Conservation (phyloP, 2,113 vertebrate species). For the Carassius gibelio region DNA sequence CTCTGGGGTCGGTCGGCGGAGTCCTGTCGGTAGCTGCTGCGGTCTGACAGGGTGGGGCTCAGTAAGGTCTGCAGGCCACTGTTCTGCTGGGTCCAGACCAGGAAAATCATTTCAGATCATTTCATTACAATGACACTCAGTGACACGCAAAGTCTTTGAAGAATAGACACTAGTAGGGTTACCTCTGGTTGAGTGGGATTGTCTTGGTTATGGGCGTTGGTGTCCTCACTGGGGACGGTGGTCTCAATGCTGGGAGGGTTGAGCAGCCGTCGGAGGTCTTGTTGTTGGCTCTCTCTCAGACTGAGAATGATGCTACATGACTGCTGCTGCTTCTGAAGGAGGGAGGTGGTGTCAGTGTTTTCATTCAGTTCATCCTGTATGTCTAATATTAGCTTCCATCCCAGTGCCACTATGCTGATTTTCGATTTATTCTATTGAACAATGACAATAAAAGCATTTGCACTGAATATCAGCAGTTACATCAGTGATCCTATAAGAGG, state of each 20-base stretch:
- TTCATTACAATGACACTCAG: background rate
- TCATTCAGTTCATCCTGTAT: background rate
- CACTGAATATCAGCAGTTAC: background rate
- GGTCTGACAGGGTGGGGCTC: slow-evolving; percentile 93
- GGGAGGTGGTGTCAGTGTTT: background rate
- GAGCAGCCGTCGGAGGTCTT: slow-evolving; percentile 90
- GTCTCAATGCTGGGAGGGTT: slow-evolving; percentile 97
- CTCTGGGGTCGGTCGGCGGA: slow-evolving; percentile 89
- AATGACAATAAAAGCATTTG: background rate
- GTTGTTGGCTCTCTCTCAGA: slow-evolving; percentile 92
- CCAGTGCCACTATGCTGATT: background rate
- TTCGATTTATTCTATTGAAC: background rate
- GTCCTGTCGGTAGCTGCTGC: slow-evolving; percentile 89
- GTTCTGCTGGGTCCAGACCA: slow-evolving; percentile 69
- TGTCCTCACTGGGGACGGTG: slow-evolving; percentile 92
- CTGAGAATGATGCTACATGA: slow-evolving; percentile 97
- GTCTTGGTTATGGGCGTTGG: slow-evolving; percentile 84
- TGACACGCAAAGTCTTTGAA: background rate
- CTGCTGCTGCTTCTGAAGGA: slow-evolving; percentile 92
- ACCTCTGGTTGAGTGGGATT: slow-evolving; percentile 91
- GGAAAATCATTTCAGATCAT: background rate
- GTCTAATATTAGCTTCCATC: background rate
- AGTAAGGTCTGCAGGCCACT: slow-evolving; percentile 92
- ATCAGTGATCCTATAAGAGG: slow-evolving; percentile 1
- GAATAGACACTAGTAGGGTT: slow-evolving; percentile 14